Conservation (phyloP, 1,140 invertebrate species). For the Ceratoteleas bidentatus region DNA sequence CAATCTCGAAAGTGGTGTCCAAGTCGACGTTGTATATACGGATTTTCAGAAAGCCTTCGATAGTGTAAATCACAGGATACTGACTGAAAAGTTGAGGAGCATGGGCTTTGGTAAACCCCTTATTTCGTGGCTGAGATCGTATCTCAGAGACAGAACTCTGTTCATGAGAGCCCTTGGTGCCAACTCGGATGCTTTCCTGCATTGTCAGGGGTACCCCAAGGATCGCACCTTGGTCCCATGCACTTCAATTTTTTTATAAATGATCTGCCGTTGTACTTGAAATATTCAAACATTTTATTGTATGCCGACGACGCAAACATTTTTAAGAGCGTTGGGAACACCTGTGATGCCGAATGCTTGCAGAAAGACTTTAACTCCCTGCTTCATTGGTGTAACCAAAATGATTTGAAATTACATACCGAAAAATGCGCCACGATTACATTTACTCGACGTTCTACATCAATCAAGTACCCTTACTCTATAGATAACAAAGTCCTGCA, state of each 20-base stretch:
- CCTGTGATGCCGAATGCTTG: not conserved
- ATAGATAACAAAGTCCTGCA: not conserved
- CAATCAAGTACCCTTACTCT: not conserved
- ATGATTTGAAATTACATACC: not conserved
- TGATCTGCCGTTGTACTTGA: not conserved
- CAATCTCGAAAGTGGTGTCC: not conserved
- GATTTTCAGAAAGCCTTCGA: conserved; percentile 6
- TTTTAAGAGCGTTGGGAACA: not conserved
- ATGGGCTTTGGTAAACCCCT: not conserved
- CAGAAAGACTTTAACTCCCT: not conserved
- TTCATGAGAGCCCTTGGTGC: not conserved
- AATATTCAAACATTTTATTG: not conserved
- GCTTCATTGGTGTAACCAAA: not conserved
- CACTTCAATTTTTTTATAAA: not conserved
- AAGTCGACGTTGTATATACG: not conserved
- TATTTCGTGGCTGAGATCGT: not conserved
- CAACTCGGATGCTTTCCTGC: not conserved
- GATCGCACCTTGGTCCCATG: not conserved
- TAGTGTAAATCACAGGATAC: not conserved
- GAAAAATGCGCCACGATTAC: not conserved
- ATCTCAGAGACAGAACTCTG: not conserved
- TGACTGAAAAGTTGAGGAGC: not conserved
- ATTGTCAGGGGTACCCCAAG: not conserved
- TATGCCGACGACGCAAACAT: conserved; percentile 1
- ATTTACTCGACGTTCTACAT: not conserved